phyloP scores from a whole-genome alignment of 2,113 vertebrate genomes.

The Vicugna pacos region DNA sequence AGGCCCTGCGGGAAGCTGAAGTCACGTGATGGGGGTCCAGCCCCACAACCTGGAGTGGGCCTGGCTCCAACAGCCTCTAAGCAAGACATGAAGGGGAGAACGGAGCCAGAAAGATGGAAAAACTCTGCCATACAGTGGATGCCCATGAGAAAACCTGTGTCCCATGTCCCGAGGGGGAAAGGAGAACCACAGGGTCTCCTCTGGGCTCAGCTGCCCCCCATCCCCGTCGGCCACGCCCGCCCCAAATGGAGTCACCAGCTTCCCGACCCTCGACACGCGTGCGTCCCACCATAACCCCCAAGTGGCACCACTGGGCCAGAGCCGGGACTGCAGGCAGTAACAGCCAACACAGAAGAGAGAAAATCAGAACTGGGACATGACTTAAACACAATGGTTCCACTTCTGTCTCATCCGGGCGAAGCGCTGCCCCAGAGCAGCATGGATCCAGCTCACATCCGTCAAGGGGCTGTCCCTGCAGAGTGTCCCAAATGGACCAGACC shows the following conservation, averaged over 20 bases:
- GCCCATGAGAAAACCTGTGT: accelerated
- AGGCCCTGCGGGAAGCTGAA: accelerated
- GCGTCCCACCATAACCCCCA: not conserved
- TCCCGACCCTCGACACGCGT: accelerated
- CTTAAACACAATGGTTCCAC: not conserved
- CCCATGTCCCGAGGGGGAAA: not conserved
- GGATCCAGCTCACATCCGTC: too few species aligned
- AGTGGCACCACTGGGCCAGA: not conserved
- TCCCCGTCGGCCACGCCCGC: not conserved
- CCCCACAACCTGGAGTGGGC: not conserved
- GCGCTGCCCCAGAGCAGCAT: accelerated
- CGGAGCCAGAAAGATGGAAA: not conserved
- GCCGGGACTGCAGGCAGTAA: too few species aligned
- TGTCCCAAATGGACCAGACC: not conserved
- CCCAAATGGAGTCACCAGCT: not conserved
- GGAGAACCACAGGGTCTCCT: not conserved
- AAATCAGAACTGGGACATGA: not conserved
- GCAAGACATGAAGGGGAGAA: accelerated
- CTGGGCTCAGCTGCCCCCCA: not conserved
- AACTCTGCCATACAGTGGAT: not conserved
- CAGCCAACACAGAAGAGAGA: not conserved
- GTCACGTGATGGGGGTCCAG: not conserved
- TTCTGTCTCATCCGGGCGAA: not conserved
- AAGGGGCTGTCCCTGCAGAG: not conserved
- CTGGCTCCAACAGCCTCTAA: not conserved